Evolutionary conservation across 2,888 invertebrate genomes (phyloP).

Genomic region (Drosophila paramelanica): DNA sequence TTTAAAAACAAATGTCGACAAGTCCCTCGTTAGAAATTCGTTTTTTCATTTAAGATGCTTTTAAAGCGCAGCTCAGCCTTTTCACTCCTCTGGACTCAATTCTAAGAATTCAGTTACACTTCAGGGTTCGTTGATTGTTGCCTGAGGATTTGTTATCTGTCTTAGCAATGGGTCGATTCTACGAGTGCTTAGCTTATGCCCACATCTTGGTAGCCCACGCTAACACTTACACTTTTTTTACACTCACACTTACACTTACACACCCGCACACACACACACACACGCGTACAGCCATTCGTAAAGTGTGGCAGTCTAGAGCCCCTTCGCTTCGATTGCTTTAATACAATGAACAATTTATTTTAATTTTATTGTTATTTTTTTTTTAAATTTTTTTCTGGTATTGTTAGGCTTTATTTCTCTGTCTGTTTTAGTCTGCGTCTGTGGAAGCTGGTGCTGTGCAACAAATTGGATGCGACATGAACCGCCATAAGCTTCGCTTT

Average conservation of each 20-base stretch:
- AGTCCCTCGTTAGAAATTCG: too few species aligned
- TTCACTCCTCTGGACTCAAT: neutral
- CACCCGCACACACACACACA: neutral
- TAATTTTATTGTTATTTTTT: neutral
- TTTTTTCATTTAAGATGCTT: too few species aligned
- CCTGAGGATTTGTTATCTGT: constrained; percentile 3
- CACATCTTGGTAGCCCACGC: neutral
- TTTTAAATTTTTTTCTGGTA: neutral
- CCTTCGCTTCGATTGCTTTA: constrained; percentile 29
- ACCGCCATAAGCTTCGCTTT: constrained; percentile 33
- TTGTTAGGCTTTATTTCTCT: constrained; percentile 4
- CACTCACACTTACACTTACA: neutral
- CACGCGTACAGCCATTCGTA: neutral
- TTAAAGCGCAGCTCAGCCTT: neutral
- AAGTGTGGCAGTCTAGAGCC: neutral
- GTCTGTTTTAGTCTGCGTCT: constrained; percentile 2
- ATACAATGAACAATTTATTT: constrained; percentile 33
- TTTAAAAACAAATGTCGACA: too few species aligned
- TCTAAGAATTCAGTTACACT: constrained; percentile 1
- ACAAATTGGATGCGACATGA: constrained; percentile 37
- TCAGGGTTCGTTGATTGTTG: neutral
- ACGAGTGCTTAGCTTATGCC: constrained; percentile 3
- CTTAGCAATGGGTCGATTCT: constrained; percentile 23
- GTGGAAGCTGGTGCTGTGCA: constrained; percentile 6
- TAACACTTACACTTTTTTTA: neutral